phyloP scores from a whole-genome alignment of 2,888 invertebrate species.

The Pedicia rivosa region DNA sequence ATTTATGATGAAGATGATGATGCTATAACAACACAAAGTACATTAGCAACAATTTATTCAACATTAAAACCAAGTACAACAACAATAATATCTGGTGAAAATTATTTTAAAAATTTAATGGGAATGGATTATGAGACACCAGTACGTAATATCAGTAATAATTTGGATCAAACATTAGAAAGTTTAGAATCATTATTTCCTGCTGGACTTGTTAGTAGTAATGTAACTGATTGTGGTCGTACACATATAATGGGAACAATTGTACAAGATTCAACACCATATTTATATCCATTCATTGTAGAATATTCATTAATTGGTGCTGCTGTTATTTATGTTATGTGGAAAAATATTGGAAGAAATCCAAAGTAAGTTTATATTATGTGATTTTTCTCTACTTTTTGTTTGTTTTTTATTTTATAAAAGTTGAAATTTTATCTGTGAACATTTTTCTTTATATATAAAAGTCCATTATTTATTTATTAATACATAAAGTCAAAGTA shows the following conservation, averaged over 20 bases:
- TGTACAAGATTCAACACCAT: slow-evolving; percentile 84
- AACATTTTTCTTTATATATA: no score
- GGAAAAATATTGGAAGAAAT: slow-evolving; percentile 85
- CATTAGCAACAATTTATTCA: slow-evolving; percentile 18
- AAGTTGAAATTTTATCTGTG: no score
- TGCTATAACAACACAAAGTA: slow-evolving; percentile 16
- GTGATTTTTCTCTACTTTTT: no score
- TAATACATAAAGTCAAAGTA: no score
- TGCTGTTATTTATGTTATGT: slow-evolving; percentile 91
- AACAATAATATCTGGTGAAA: slow-evolving; percentile 12
- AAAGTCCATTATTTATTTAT: no score
- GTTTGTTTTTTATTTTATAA: no score
- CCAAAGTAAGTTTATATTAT: slow-evolving; percentile 54
- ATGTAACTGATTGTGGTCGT: slow-evolving; percentile 54
- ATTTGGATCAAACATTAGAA: slow-evolving; percentile 31
- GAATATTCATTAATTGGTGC: slow-evolving; percentile 92
- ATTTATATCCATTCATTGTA: slow-evolving; percentile 89
- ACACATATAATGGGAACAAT: slow-evolving; percentile 86
- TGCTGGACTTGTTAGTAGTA: slow-evolving; percentile 37
- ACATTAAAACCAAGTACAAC: slow-evolving; percentile 14
- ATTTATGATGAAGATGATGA: slow-evolving; percentile 30
- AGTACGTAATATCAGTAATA: slow-evolving; percentile 10
- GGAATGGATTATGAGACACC: slow-evolving; percentile 23
- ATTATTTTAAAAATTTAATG: slow-evolving; percentile 24
- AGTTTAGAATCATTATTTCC: slow-evolving; percentile 42